Evolutionary conservation across 2,797 vertebrate species (phyloP).

Genomic region (Heliangelus exortis): DNA sequence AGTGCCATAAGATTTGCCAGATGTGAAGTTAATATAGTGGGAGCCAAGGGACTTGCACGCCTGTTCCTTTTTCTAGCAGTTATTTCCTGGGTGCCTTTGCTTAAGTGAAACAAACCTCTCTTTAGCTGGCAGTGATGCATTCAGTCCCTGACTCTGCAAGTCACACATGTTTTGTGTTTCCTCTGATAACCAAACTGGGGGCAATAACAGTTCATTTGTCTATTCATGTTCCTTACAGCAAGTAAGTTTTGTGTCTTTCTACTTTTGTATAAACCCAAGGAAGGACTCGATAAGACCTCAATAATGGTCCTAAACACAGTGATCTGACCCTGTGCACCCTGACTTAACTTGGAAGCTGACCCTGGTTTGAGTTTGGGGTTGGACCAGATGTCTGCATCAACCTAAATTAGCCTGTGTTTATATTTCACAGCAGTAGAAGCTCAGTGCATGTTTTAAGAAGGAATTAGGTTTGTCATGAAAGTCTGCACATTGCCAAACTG

Average conservation of each 20-base stretch:
- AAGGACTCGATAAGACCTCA: neutral
- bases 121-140: neutral
- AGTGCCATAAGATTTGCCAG: neutral
- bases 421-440: neutral
- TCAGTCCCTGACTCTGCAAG: neutral
- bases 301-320: neutral
- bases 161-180: neutral
- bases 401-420: neutral
- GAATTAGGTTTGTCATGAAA: neutral
- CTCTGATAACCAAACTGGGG: neutral
- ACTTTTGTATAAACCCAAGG: neutral
- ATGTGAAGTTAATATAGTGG: neutral
- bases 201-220: neutral
- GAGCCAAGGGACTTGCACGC: neutral
- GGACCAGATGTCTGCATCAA: neutral
- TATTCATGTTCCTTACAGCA: neutral
- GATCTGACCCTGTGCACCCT: neutral
- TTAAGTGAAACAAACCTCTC: neutral
- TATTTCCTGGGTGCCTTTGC: constrained; percentile 12
- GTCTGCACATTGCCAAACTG: neutral
- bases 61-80: neutral
- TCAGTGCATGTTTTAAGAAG: neutral
- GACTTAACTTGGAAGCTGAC: neutral
- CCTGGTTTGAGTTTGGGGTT: neutral
- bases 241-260: neutral